phyloP scores from a whole-genome alignment of 2,888 invertebrate genomes.

The Drosophila peninsularis region DNA sequence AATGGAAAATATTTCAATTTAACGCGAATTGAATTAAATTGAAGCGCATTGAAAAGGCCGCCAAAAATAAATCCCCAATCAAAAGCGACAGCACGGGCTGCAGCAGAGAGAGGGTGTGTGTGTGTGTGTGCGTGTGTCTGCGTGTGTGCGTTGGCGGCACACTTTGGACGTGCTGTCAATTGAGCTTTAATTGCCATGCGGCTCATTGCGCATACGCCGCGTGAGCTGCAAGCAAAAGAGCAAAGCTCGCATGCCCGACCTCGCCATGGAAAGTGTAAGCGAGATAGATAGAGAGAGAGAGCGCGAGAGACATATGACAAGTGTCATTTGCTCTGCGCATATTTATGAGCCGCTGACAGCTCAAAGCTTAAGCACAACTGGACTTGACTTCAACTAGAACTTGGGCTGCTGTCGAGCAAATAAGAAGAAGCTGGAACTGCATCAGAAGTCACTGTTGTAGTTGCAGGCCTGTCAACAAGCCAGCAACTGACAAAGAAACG shows the following conservation, averaged over 20 bases:
- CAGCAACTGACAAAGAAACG: slow-evolving; percentile 11
- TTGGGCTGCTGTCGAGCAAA: not conserved
- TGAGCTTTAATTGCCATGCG: slow-evolving; percentile 59
- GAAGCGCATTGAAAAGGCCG: slow-evolving; percentile 76
- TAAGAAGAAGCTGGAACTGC: slow-evolving; percentile 10
- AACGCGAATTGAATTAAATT: slow-evolving; percentile 80
- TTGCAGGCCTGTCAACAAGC: slow-evolving; percentile 16
- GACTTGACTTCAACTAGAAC: slow-evolving; percentile 14
- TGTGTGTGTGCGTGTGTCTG: slow-evolving; percentile 7
- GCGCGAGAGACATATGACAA: slow-evolving; percentile 34
- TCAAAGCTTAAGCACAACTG: slow-evolving; percentile 18
- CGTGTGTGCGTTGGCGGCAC: slow-evolving; percentile 64
- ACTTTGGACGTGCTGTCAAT: slow-evolving; percentile 76
- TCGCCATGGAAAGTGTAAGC: not conserved
- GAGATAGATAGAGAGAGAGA: not conserved
- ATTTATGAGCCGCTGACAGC: slow-evolving; percentile 51
- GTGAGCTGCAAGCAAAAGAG: slow-evolving; percentile 48
- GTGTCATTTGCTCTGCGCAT: slow-evolving; percentile 45
- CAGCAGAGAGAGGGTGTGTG: not conserved
- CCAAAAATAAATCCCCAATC: slow-evolving; percentile 45
- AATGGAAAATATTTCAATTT: slow-evolving; percentile 70
- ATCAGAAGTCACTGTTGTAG: slow-evolving; percentile 22
- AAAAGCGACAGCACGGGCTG: slow-evolving; percentile 51
- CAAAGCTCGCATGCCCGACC: not conserved
- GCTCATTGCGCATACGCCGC: slow-evolving; percentile 48